A percentile compares a stretch with the other conserved stretches of the same genome.
These are phyloP conservation scores for Caerostris darwini DNA, from an alignment of 1,140 invertebrate genomes.

Conservation along the genomic window DNA sequence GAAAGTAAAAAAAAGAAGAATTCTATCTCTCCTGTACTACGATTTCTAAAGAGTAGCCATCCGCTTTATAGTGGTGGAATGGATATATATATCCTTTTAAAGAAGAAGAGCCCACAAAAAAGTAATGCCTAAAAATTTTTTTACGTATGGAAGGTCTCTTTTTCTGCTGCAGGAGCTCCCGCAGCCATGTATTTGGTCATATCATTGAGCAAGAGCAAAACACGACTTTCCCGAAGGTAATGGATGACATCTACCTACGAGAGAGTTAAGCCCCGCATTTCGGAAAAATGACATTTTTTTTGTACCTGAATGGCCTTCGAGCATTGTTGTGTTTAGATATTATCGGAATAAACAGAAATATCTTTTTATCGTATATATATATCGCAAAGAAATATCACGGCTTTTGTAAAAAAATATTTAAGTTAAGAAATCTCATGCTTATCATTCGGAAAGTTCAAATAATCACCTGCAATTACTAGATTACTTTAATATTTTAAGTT, in stretches of 20 bases:
- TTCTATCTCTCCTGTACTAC: background rate
- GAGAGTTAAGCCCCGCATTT: too few relatives aligned
- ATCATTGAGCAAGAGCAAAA: background rate
- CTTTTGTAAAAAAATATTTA: too few relatives aligned
- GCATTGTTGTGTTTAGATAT: too few relatives aligned
- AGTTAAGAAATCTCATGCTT: too few relatives aligned
- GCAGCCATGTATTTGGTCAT: background rate
- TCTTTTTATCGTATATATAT: too few relatives aligned
- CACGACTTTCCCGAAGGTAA: background rate
- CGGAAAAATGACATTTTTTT: too few relatives aligned
- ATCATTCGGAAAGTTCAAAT: too few relatives aligned
- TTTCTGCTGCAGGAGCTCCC: background rate
- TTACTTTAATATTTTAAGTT: too few relatives aligned
- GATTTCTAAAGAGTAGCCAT: constrained; percentile 48
- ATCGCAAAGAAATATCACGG: too few relatives aligned
- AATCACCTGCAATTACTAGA: too few relatives aligned
- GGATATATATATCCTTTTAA: constrained; percentile 8
- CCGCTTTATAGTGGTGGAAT: background rate
- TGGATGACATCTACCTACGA: background rate
- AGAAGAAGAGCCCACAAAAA: background rate
- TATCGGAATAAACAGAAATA: too few relatives aligned
- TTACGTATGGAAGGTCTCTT: background rate
- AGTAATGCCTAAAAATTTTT: background rate
- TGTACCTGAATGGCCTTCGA: too few relatives aligned
- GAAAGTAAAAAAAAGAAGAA: constrained; percentile 3